Percentiles rank a stretch among this genome's conserved stretches.
Evolutionary conservation across 2,888 invertebrate species (phyloP).

Genomic region (Chloromyia formosa): DNA sequence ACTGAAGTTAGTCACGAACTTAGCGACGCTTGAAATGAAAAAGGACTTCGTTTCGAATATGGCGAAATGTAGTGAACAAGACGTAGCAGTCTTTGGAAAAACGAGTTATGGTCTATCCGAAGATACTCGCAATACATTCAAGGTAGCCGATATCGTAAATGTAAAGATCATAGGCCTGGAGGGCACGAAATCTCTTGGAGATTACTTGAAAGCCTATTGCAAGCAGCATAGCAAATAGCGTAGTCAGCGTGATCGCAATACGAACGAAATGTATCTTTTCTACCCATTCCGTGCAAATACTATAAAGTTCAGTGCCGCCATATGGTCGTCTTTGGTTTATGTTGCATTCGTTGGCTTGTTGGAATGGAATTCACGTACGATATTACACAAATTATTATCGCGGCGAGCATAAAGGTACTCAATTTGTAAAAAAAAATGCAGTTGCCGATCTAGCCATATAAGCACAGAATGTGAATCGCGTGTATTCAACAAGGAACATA

Average conservation of each 20-base stretch:
- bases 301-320: constrained; percentile 7
- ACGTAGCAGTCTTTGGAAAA: too few relatives aligned
- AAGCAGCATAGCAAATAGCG: constrained; percentile 15
- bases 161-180: constrained; percentile 29
- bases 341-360: neutral
- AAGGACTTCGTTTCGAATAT: too few relatives aligned
- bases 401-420: neutral
- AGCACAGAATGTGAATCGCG: too few relatives aligned
- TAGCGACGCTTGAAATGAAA: too few relatives aligned
- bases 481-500: too few relatives aligned
- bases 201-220: constrained; percentile 6
- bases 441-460: too few relatives aligned
- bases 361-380: constrained; percentile 17
- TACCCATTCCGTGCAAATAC: constrained; percentile 16
- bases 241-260: constrained; percentile 29
- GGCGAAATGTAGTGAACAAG: too few relatives aligned
- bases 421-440: too few relatives aligned
- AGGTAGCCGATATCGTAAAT: constrained; percentile 27
- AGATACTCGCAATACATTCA: constrained; percentile 22
- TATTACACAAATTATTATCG: constrained; percentile 24
- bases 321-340: neutral
- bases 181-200: constrained; percentile 27
- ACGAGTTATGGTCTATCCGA: too few relatives aligned
- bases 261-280: constrained; percentile 13
- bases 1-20: constrained; percentile 22